Conservation (phyloP, 1,140 invertebrate species). For the Phymorhynchus buccinoides region DNA sequence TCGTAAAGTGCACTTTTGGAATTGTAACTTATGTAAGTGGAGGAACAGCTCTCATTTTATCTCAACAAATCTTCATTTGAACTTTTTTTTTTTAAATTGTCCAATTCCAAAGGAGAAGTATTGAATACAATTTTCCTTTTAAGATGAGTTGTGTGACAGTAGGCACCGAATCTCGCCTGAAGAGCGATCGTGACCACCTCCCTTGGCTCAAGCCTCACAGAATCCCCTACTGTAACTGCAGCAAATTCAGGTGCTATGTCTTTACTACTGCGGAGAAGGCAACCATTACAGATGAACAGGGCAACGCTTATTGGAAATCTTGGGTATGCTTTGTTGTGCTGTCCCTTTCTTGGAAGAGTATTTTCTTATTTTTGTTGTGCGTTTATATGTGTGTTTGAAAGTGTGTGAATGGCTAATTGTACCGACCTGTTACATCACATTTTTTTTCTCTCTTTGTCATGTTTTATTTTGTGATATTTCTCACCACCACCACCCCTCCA, state of each 20-base stretch:
- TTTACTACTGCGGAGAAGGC: background rate
- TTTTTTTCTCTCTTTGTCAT: background rate
- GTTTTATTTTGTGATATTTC: too few species aligned
- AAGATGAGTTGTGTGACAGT: background rate
- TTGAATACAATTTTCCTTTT: too few species aligned
- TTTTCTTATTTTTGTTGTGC: too few species aligned
- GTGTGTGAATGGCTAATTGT: too few species aligned
- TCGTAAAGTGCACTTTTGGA: too few species aligned
- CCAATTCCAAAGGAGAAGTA: too few species aligned
- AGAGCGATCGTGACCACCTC: background rate
- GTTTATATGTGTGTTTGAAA: too few species aligned
- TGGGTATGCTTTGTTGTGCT: constrained; percentile 16
- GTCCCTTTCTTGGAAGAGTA: background rate
- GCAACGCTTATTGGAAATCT: constrained; percentile 15
- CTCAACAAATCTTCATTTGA: too few species aligned
- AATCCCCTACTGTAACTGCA: background rate
- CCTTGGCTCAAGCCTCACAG: background rate
- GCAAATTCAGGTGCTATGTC: background rate
- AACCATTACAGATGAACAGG: constrained; percentile 1
- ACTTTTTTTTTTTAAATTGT: too few species aligned
- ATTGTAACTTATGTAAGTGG: too few species aligned
- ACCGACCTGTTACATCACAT: background rate
- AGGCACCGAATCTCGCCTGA: background rate
- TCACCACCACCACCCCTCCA: too few species aligned
- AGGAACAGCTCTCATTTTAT: too few species aligned